Conservation (phyloP, 2,888 invertebrate species). For the Cheilosia urbana region DNA sequence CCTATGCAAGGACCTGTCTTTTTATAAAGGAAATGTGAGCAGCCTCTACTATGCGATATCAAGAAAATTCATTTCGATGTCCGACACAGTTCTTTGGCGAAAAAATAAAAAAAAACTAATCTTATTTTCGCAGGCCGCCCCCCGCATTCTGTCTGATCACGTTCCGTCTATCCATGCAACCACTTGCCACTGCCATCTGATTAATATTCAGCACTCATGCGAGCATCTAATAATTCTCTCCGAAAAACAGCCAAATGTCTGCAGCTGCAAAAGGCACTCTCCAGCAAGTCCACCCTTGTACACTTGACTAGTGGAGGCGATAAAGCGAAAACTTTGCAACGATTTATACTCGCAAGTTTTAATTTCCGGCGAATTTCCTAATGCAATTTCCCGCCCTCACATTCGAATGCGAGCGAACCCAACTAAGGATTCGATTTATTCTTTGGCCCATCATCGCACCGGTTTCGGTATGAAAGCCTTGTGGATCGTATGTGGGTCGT, state of each 20-base stretch:
- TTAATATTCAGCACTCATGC: slow-evolving; percentile 77
- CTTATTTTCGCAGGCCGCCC: background rate
- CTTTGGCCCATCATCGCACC: slow-evolving; percentile 8
- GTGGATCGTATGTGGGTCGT: slow-evolving; percentile 46
- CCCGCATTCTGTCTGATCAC: slow-evolving; percentile 61
- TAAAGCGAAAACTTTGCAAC: slow-evolving; percentile 64
- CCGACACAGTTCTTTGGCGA: background rate
- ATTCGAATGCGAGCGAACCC: slow-evolving; percentile 49
- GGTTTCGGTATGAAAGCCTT: background rate
- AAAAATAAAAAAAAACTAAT: background rate
- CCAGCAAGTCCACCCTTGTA: slow-evolving; percentile 11
- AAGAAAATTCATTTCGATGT: background rate
- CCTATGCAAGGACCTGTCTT: too few relatives aligned
- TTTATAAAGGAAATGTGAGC: too few relatives aligned
- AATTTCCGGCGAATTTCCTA: slow-evolving; percentile 82
- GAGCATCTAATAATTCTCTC: slow-evolving; percentile 78
- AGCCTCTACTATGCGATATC: too few relatives aligned
- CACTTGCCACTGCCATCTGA: slow-evolving; percentile 40
- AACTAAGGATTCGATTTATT: slow-evolving; percentile 43
- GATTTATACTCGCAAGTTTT: slow-evolving; percentile 82
- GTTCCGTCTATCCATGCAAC: slow-evolving; percentile 27
- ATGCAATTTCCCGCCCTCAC: slow-evolving; percentile 80
- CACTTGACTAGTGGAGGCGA: slow-evolving; percentile 7
- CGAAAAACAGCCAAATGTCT: slow-evolving; percentile 59
- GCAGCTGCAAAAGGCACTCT: slow-evolving; percentile 46